These are phyloP conservation scores for Cryptophagus acutangulus DNA, from an alignment of 2,888 invertebrate species.

Conservation along the genomic window DNA sequence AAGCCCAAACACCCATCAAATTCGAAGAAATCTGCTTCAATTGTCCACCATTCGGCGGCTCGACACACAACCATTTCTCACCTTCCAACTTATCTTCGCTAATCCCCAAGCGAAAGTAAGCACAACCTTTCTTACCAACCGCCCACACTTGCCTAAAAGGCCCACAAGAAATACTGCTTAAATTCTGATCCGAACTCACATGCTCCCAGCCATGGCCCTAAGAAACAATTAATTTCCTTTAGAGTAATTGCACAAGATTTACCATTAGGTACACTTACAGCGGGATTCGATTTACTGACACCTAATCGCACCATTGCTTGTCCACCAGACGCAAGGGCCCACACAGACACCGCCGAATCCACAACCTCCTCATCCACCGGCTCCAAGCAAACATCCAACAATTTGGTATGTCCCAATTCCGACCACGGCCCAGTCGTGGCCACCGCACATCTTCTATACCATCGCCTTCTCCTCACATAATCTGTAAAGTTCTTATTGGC, in stretches of 20 bases:
- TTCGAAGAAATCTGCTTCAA: constrained; percentile 74
- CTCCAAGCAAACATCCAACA: constrained; percentile 67
- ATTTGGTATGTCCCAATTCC: constrained; percentile 78
- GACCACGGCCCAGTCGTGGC: constrained; percentile 85
- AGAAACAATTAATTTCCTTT: constrained; percentile 11
- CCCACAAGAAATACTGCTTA: constrained; percentile 70
- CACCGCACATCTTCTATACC: constrained; percentile 63
- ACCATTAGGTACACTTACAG: too few species aligned
- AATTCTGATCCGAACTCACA: constrained; percentile 73
- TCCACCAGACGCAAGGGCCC: constrained; percentile 83
- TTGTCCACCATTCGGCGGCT: constrained; percentile 60
- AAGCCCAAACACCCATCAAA: constrained; percentile 70
- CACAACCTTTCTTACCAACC: constrained; percentile 78
- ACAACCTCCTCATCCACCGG: constrained; percentile 47
- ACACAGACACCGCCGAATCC: constrained; percentile 58
- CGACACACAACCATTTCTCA: constrained; percentile 73
- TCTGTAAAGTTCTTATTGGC: constrained; percentile 82
- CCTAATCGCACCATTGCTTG: constrained; percentile 79
- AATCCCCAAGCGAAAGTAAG: constrained; percentile 75
- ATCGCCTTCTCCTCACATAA: constrained; percentile 62
- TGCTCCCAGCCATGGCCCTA: constrained; percentile 77
- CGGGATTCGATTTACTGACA: constrained; percentile 66
- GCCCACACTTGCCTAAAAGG: constrained; percentile 74
- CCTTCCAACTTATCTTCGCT: constrained; percentile 61
- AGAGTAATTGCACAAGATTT: constrained; percentile 36